Evolutionary conservation across 2,888 invertebrate species (phyloP), one percentile per base, ranked within the genome.

Genomic region (Lasioglossum pauxillum): DNA sequence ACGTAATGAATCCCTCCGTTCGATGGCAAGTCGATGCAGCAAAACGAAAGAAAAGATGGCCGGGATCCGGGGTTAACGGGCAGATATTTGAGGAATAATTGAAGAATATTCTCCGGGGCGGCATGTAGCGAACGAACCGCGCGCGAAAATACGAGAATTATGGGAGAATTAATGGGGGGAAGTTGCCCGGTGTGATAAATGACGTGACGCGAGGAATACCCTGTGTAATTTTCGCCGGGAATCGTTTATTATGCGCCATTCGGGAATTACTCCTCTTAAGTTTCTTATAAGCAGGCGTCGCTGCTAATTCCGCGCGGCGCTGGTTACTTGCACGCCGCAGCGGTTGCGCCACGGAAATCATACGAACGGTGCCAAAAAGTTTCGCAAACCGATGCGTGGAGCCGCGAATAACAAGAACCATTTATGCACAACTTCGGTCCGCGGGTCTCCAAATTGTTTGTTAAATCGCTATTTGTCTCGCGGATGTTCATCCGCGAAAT

Each of bases 111-210:
- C 75, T 41, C 41, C 38, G 75, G 5, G n/a, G 38, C 8, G 49
- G 23, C 7, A 27, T 75, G 41, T 44, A 38, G 23, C 67, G 38
- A 4, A 67, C 35, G 49, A 31, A 16, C 23, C 12, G 23, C 41
- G 23, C 41, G 38, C 67, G 67, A 69, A 75, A 53, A 69, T 75
- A 75, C 38, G 75, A 53, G 75, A 75, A 80, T 80, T 75, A 69
- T 80, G 67, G 80, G 67, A 67, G 67, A 75, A 75, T 75, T 80
- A 75, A 80, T 75, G 38, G 41, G 75, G 57, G 46, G 49, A 69
- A 69, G 80, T 80, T 75, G 31, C 75, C n/a, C 10, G 67, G n/a
- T 14, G 27, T 69, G 80, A 80, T 80, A 80, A 80, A 80, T 80
- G 49, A 69, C 53, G 67, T 31, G 75, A 53, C 75, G 64, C 67